A percentile compares a stretch with the other conserved stretches of the same genome.
Conservation (phyloP, 2,888 invertebrate species). For the Cantharis lateralis region DNA sequence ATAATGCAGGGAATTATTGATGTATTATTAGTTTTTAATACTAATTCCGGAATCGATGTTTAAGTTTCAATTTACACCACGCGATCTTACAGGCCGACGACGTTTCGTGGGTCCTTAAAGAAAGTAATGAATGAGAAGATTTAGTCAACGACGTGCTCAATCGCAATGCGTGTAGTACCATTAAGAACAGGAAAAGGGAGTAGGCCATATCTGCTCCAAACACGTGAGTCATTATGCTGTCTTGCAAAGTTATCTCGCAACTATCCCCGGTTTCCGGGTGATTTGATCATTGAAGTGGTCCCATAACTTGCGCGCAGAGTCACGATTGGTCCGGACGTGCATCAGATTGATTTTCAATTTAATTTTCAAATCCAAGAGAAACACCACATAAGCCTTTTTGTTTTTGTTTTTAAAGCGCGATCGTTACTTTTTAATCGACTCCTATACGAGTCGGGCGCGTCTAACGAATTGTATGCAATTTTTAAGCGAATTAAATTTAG, state of each 20-base stretch:
- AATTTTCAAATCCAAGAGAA: constrained; percentile 36
- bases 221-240: constrained; percentile 28
- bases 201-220: constrained; percentile 22
- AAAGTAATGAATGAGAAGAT: constrained; percentile 18
- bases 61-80: background rate
- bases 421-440: background rate
- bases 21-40: background rate
- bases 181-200: constrained; percentile 22
- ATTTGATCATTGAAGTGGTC: constrained; percentile 52
- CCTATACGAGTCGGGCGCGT: background rate
- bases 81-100: background rate
- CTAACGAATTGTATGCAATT: constrained; percentile 11
- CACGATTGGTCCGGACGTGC: constrained; percentile 41
- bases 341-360: constrained; percentile 51
- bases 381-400: background rate
- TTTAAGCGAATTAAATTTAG: constrained; percentile 15
- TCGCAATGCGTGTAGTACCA: constrained; percentile 10
- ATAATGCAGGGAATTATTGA: background rate
- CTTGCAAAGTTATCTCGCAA: constrained; percentile 39
- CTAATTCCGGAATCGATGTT: background rate
- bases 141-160: constrained; percentile 19
- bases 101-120: background rate
- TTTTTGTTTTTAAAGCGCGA: background rate
- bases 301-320: constrained; percentile 48
- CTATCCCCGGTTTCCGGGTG: constrained; percentile 48